Conservation (phyloP, 2,888 invertebrate species). For the Mythimna impura region DNA sequence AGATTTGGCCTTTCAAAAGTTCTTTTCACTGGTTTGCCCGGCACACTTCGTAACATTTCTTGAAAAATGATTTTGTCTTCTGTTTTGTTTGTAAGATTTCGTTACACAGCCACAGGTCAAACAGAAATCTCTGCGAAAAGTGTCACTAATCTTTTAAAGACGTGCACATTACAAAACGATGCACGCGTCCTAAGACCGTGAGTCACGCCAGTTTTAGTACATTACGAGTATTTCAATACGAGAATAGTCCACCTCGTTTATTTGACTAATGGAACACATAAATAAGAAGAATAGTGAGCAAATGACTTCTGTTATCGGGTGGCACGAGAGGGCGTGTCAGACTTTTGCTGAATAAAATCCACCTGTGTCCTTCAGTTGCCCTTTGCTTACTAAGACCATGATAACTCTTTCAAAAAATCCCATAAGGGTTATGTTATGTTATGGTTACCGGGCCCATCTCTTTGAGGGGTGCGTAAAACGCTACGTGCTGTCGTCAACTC, state of each 20-base stretch:
- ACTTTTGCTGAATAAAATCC: too few relatives aligned
- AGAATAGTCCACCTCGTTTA: not conserved
- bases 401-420: too few relatives aligned
- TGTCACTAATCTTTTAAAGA: conserved; percentile 35
- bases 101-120: not conserved
- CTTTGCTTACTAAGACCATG: too few relatives aligned
- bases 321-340: too few relatives aligned
- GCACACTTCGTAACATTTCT: not conserved
- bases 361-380: too few relatives aligned
- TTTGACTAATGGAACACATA: not conserved
- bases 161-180: conserved; percentile 23
- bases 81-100: not conserved
- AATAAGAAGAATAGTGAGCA: not conserved
- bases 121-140: conserved; percentile 26
- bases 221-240: conserved; percentile 43
- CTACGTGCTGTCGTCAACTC: too few relatives aligned
- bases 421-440: too few relatives aligned
- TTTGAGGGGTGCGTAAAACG: too few relatives aligned
- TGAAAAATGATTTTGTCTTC: not conserved
- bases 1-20: not conserved
- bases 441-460: too few relatives aligned
- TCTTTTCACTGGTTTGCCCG: not conserved
- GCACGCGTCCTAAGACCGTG: conserved; percentile 12
- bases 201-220: conserved; percentile 30
- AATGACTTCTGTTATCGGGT: too few relatives aligned